Base-by-base conservation (phyloP, 1,140 invertebrate genomes). In the Drosophila carrolli region DNA sequence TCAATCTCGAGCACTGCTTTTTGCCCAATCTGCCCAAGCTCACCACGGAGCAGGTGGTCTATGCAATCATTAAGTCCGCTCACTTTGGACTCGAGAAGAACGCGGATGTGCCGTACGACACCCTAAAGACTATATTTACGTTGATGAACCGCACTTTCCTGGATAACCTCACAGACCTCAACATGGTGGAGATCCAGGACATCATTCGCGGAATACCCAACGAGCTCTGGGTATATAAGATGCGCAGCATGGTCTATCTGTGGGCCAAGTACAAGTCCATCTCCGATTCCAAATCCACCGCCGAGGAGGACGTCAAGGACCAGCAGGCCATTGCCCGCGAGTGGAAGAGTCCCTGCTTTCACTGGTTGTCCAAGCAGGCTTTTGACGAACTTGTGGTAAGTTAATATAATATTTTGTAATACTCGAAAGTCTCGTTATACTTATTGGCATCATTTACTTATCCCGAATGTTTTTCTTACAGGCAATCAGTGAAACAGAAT, bases 361-460 rank as follows among this genome's bases (percentile, higher is more conserved):
- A 88, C 48, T 88, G 85, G 85, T 41, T 84, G 16, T 76, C 84
- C 61, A 88, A 84, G 63, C 81, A 90, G 84, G 83, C 83, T 7
- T 74, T 72, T 16, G 73, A 80, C 0, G 83, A 88, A 37, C 48
- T 88, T 4, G 62, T 84, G 65, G 83, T 89, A 19, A 37, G 70
- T 54, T 58, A 27, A 7, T 4, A 10, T 35, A 14, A 38, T 4
- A 11, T 6, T 2, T 2, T 9, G 10, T 9, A n/a, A 40, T 27
- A 13, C 16, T 38, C 29, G 29, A 32, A 1, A 0, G 38, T 13
- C 14, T 19, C 19, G 16, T 19, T 19, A 23, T 23, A 23, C 23
- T 23, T 23, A 2, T 23, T 23, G 23, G 23, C 23, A 23, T 40
- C 38, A 14, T 59, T 56, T 93, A 93, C 35, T 90, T 8, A 51